Conservation (phyloP, 2,113 vertebrate species). For the Syngnathus typhle region DNA sequence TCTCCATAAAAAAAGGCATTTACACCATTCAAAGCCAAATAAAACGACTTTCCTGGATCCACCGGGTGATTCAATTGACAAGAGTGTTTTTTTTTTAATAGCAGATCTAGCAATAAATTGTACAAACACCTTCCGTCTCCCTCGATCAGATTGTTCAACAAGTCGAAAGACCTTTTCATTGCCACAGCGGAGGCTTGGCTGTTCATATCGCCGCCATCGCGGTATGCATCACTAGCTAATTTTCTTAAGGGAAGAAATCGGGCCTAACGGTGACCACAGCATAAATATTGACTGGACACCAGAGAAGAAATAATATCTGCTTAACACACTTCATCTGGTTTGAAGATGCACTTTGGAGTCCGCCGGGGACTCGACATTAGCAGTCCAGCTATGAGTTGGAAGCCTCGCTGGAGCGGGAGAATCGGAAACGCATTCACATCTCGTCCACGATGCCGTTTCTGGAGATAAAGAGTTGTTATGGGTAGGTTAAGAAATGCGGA, state of each 20-base stretch:
- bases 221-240: conserved; percentile 51
- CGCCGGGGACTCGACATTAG: background rate
- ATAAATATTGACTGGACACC: conserved; percentile 55
- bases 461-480: no score
- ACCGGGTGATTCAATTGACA: conserved; percentile 9
- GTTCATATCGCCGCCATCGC: conserved; percentile 37
- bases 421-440: background rate
- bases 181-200: conserved; percentile 53
- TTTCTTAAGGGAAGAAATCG: conserved; percentile 69
- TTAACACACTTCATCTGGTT: conserved; percentile 11
- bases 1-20: background rate
- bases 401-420: background rate
- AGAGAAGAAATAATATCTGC: conserved; percentile 43
- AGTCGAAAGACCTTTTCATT: conserved; percentile 63
- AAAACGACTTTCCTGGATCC: conserved; percentile 37
- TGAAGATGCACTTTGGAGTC: conserved; percentile 26
- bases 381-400: background rate
- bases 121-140: conserved; percentile 17
- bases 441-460: no score
- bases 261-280: conserved; percentile 60
- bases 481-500: no score
- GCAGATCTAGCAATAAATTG: conserved; percentile 46
- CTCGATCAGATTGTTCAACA: conserved; percentile 42
- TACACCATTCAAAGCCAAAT: conserved; percentile 23
- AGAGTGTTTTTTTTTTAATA: conserved; percentile 38